Evolutionary conservation across 2,888 invertebrate genomes (phyloP).

Genomic region (Heteropelma amictum): DNA sequence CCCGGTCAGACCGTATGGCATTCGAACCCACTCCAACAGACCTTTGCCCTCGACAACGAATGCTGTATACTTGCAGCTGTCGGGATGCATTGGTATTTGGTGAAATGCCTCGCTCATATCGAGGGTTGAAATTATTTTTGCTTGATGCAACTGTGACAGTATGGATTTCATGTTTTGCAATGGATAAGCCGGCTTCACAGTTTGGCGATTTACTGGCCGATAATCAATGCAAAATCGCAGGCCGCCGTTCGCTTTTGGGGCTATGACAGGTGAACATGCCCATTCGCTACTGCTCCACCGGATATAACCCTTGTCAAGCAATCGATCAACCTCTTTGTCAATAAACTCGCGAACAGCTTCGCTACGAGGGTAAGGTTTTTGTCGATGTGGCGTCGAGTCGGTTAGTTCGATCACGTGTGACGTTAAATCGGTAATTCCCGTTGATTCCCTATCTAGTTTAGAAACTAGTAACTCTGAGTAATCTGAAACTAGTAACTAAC

Average conservation of each 20-base stretch:
- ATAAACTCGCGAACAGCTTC: constrained; percentile 6
- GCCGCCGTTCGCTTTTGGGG: constrained; percentile 34
- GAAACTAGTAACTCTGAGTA: no score
- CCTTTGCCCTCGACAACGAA: constrained; percentile 45
- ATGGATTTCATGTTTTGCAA: constrained; percentile 38
- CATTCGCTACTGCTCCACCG: constrained; percentile 47
- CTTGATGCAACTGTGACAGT: constrained; percentile 31
- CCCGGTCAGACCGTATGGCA: constrained; percentile 44
- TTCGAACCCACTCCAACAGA: constrained; percentile 36
- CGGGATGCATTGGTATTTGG: constrained; percentile 40
- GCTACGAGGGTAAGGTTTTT: constrained; percentile 42
- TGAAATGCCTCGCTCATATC: constrained; percentile 48
- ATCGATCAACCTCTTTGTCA: constrained; percentile 33
- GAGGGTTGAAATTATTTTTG: constrained; percentile 45
- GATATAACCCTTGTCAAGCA: constrained; percentile 31
- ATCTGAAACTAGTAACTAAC: no score
- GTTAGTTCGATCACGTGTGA: constrained; percentile 45
- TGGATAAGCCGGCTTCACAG: constrained; percentile 35
- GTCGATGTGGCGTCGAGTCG: constrained; percentile 41
- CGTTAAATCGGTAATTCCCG: constrained; percentile 31
- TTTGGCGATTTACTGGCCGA: constrained; percentile 27
- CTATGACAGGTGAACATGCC: constrained; percentile 47
- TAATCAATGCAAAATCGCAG: constrained; percentile 40
- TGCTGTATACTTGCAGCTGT: constrained; percentile 32
- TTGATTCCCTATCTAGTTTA: constrained; percentile 40